Conservation (phyloP, 2,797 vertebrate species). For the Artibeus jamaicensis region DNA sequence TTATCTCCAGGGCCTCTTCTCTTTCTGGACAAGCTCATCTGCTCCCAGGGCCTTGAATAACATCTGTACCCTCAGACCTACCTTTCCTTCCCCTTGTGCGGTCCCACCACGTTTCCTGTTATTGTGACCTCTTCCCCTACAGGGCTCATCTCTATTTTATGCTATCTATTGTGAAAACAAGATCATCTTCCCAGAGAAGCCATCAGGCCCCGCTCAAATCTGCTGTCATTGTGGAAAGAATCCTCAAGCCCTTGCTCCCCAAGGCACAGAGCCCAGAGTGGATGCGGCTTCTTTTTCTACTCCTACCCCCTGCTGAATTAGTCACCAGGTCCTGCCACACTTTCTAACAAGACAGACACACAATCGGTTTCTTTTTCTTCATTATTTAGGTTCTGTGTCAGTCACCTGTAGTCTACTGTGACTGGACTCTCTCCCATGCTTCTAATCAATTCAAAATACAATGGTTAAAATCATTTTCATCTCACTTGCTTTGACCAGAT, state of each 20-base stretch:
- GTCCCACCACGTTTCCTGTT: conserved; percentile 64
- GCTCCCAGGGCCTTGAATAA: conserved; percentile 44
- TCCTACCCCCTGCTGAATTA: conserved; percentile 45
- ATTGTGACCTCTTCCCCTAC: conserved; percentile 54
- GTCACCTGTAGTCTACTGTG: not conserved
- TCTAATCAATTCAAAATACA: conserved; percentile 66
- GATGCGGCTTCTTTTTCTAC: not conserved
- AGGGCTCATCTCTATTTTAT: conserved; percentile 56
- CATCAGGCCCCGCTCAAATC: not conserved
- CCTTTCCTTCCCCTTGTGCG: conserved; percentile 21
- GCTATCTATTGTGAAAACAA: conserved; percentile 68
- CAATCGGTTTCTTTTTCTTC: conserved; percentile 50
- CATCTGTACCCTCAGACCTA: conserved; percentile 54
- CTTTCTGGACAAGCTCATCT: conserved; percentile 23
- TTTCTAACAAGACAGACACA: conserved; percentile 59
- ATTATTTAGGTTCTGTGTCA: conserved; percentile 54
- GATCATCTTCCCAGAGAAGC: conserved; percentile 58
- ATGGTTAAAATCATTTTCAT: conserved; percentile 66
- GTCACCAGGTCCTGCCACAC: conserved; percentile 44
- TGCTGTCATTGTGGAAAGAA: conserved; percentile 45
- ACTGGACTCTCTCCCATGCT: conserved; percentile 23
- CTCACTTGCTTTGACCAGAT: conserved; percentile 54
- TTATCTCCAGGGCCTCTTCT: not conserved
- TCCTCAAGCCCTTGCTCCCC: conserved; percentile 2
- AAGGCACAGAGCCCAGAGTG: not conserved